A percentile compares a stretch with the other conserved stretches of the same genome.
Conservation (phyloP, 2,888 invertebrate genomes). For the Sarcophaga rosellei region DNA sequence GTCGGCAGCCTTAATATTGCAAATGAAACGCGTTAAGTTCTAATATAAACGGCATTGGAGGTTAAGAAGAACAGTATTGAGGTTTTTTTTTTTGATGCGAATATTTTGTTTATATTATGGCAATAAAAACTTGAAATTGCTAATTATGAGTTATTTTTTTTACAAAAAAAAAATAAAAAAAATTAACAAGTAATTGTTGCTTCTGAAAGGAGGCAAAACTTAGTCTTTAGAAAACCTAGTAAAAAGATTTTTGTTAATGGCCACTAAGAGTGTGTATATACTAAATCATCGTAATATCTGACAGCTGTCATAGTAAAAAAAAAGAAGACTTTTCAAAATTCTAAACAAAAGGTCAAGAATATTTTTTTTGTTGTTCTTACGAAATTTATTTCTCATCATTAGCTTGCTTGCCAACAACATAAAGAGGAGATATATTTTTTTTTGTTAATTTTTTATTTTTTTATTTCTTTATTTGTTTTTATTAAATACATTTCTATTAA, state of each 20-base stretch:
- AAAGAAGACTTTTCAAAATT: background rate
- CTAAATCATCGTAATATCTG: constrained; percentile 45
- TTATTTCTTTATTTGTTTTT: constrained; percentile 28
- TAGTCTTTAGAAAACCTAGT: too few relatives aligned
- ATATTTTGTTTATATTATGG: background rate
- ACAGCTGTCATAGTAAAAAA: constrained; percentile 52
- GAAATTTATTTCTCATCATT: constrained; percentile 33
- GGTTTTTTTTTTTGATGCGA: too few relatives aligned
- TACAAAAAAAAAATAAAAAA: background rate
- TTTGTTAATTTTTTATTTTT: constrained; percentile 22
- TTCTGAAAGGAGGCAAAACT: too few relatives aligned
- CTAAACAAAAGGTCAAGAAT: constrained; percentile 60
- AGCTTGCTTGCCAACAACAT: background rate
- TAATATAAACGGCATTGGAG: background rate
- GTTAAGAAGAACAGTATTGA: background rate
- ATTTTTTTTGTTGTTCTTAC: constrained; percentile 7
- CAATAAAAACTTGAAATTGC: background rate
- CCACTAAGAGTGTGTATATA: constrained; percentile 42
- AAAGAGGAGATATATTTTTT: background rate
- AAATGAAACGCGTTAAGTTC: background rate
- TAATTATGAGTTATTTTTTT: background rate
- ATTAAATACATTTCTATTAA: constrained; percentile 50
- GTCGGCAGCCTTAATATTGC: background rate
- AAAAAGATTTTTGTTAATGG: constrained; percentile 36
- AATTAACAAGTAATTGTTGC: constrained; percentile 10